phyloP scores from a whole-genome alignment of 1,140 invertebrate genomes.

The Chironomus striatipennis region DNA sequence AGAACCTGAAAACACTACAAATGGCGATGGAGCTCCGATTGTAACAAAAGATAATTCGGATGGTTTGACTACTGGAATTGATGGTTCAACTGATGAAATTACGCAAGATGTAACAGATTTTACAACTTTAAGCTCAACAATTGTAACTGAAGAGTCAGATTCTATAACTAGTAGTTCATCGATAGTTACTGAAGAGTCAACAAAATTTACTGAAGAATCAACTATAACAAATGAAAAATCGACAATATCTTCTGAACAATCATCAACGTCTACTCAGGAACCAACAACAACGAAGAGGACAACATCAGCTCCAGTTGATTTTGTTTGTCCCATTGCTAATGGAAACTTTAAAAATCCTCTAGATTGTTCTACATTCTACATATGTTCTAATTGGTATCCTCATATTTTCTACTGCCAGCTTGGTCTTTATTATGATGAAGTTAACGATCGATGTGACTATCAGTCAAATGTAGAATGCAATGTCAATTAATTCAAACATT shows the following conservation, averaged over 20 bases:
- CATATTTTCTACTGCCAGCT: slow-evolving; percentile 26
- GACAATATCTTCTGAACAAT: not conserved
- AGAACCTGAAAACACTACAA: too few relatives aligned
- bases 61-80: too few relatives aligned
- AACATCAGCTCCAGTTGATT: not conserved
- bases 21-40: too few relatives aligned
- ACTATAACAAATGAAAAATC: not conserved
- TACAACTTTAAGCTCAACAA: too few relatives aligned
- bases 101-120: too few relatives aligned
- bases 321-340: not conserved
- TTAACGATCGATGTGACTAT: slow-evolving; percentile 27
- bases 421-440: slow-evolving; percentile 27
- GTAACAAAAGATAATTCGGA: too few relatives aligned
- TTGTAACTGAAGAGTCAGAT: too few relatives aligned
- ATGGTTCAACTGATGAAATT: too few relatives aligned
- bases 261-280: not conserved
- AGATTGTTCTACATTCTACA: slow-evolving; percentile 30
- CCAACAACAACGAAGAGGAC: not conserved
- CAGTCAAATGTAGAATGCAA: slow-evolving; percentile 30
- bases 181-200: too few relatives aligned
- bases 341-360: slow-evolving; percentile 28
- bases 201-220: too few relatives aligned
- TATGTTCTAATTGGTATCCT: slow-evolving; percentile 27
- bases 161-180: too few relatives aligned
- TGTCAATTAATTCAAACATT: not conserved